Evolutionary conservation across 92 coral and sea anemone species (phyloP).

Genomic region (Virgularia gustaviana): DNA sequence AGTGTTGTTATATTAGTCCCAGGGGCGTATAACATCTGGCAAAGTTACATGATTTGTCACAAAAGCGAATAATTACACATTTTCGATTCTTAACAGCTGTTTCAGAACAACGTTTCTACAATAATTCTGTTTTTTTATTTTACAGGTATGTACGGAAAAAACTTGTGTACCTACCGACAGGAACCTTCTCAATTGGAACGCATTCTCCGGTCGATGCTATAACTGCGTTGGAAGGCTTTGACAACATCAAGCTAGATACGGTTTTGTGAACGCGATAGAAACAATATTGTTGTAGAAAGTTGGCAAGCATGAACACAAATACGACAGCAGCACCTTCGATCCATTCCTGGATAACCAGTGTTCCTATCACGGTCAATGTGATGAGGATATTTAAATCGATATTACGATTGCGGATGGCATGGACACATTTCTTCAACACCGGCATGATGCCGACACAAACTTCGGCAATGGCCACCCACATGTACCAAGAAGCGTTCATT

Average conservation of each 20-base stretch:
- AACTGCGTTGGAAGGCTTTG: conserved; percentile 82
- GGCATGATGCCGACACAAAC: conserved; percentile 77
- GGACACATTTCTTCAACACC: conserved; percentile 61
- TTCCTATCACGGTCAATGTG: conserved; percentile 84
- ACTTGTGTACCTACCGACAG: conserved; percentile 54
- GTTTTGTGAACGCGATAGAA: conserved; percentile 91
- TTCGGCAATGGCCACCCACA: conserved; percentile 87
- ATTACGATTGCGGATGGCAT: conserved; percentile 61
- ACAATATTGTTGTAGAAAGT: conserved; percentile 69
- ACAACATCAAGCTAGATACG: conserved; percentile 85
- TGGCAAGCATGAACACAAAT: conserved; percentile 79
- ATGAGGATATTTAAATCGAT: conserved; percentile 78
- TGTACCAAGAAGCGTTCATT: conserved; percentile 58
- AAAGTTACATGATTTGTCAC: too few relatives aligned
- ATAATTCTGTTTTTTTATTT: not conserved
- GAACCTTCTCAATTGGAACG: conserved; percentile 67
- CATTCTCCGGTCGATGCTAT: conserved; percentile 83
- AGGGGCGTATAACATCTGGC: too few relatives aligned
- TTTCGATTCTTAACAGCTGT: too few relatives aligned
- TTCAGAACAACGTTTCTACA: not conserved
- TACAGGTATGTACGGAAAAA: not conserved
- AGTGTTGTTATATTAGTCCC: too few relatives aligned
- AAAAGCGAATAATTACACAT: too few relatives aligned
- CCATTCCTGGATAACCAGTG: conserved; percentile 79
- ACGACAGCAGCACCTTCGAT: conserved; percentile 96